Percentiles rank a stretch among this genome's conserved stretches.
These are phyloP conservation scores for Drosophila mimica DNA, from an alignment of 2,888 invertebrate species.

Conservation along the genomic window DNA sequence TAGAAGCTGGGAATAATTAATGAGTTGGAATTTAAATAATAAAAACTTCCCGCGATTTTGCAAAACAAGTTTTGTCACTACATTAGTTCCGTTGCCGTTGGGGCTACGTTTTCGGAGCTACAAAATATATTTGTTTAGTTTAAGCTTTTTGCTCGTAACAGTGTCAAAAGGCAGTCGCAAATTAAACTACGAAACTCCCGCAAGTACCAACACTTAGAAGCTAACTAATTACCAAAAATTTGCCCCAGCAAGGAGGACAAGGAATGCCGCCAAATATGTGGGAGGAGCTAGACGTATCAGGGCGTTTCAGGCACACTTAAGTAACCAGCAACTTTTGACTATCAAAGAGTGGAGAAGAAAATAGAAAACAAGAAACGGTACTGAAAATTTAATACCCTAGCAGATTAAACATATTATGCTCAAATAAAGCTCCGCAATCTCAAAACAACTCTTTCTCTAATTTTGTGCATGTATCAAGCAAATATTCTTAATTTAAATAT, in stretches of 20 bases:
- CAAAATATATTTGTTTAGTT: slow-evolving; percentile 5
- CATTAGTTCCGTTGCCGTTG: slow-evolving; percentile 33
- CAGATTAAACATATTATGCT: background rate
- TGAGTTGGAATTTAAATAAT: slow-evolving; percentile 15
- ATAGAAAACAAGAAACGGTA: background rate
- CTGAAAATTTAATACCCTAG: background rate
- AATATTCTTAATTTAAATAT: background rate
- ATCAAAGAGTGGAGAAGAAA: slow-evolving; percentile 39
- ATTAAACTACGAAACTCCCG: slow-evolving; percentile 40
- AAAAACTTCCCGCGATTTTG: background rate
- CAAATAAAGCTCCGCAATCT: background rate
- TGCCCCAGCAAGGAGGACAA: slow-evolving; percentile 10
- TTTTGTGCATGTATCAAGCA: background rate
- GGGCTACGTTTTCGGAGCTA: background rate
- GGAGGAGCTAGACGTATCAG: background rate
- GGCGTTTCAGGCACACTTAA: slow-evolving; percentile 32
- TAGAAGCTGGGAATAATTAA: slow-evolving; percentile 8
- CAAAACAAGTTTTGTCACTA: slow-evolving; percentile 22
- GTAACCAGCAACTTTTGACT: slow-evolving; percentile 32
- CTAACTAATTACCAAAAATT: slow-evolving; percentile 67
- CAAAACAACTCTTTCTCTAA: background rate
- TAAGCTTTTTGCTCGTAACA: slow-evolving; percentile 34
- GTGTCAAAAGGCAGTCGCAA: slow-evolving; percentile 62
- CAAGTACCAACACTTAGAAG: slow-evolving; percentile 48
- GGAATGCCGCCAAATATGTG: background rate